Base-by-base conservation (phyloP, 2,113 vertebrate species). In the Herpetotheres cachinnans region DNA sequence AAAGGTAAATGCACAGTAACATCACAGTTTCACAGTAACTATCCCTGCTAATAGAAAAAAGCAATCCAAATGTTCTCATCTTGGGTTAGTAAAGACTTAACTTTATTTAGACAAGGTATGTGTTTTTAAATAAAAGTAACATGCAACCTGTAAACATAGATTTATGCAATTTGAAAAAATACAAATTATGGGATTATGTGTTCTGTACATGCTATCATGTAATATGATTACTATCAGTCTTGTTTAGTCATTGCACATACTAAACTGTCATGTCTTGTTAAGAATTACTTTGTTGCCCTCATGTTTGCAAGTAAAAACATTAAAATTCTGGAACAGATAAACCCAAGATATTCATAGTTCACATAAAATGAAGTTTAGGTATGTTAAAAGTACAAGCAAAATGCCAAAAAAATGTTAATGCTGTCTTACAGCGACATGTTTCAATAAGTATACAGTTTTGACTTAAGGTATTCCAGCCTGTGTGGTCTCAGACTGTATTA, bases 401-500 rank as follows among this genome's bases (percentile, higher is more conserved):
- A 79, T 84, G 38, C 87, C 94, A 77, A 92, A 93, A 80, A 25
- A 36, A 44, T 20, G 34, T 90, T 90, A 76, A 56, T 77, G 40
- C 62, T 83, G 49, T 80, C 71, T 88, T 92, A 89, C n/a, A 90
- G 59, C 4, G 0, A 89, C 1, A 0, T 58, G 40, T 95, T 96
- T 72, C 79, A 80, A 0, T 93, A 77, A 50, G 30, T 65, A 38
- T 24, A n/a, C 30, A 36, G 42, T 77, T 95, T 86, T 81, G 19
- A 95, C 26, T 86, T 86, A 21, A 93, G 69, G 38, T 94, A 42
- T 95, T 95, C 72, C 91, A 95, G 36, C 72, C 77, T 96, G 91
- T 96, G 94, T 96, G 91, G 93, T 96, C 93, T 86, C 36, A 77
- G 83, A 73, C 26, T 65, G 7, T 78, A 26, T 91, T 89, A 91